These are phyloP conservation scores for Melierax canorus DNA, from an alignment of 2,113 vertebrate species.

Conservation along the genomic window DNA sequence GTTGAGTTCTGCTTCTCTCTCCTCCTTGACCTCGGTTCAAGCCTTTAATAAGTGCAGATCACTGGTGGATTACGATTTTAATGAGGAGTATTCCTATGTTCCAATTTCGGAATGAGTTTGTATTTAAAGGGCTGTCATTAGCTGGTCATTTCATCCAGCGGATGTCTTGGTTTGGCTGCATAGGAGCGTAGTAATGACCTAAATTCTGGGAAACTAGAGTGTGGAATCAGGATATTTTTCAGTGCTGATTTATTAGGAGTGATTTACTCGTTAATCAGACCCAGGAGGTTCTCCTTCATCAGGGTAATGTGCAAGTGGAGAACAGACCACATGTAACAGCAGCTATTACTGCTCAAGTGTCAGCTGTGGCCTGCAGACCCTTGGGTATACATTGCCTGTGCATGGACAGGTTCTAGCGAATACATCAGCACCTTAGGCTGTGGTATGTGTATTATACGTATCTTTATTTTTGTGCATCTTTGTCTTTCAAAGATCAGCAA, in stretches of 20 bases:
- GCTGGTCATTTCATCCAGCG: not conserved
- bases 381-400: fast-evolving
- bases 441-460: fast-evolving
- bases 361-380: not conserved
- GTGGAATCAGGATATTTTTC: not conserved
- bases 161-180: not conserved
- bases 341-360: not conserved
- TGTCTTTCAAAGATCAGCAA: not conserved
- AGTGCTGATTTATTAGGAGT: not conserved
- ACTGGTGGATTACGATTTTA: not conserved
- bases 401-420: fast-evolving
- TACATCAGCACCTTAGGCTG: not conserved
- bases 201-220: not conserved
- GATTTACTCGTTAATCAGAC: not conserved
- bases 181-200: not conserved
- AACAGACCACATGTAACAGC: not conserved
- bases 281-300: not conserved
- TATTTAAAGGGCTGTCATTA: not conserved
- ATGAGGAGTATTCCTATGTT: not conserved
- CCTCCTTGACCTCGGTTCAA: not conserved
- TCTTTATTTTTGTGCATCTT: not conserved
- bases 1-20: not conserved
- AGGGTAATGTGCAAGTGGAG: not conserved
- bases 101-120: not conserved
- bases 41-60: not conserved